phyloP scores from a whole-genome alignment of 2,113 vertebrate genomes.

The Neotoma lepida region DNA sequence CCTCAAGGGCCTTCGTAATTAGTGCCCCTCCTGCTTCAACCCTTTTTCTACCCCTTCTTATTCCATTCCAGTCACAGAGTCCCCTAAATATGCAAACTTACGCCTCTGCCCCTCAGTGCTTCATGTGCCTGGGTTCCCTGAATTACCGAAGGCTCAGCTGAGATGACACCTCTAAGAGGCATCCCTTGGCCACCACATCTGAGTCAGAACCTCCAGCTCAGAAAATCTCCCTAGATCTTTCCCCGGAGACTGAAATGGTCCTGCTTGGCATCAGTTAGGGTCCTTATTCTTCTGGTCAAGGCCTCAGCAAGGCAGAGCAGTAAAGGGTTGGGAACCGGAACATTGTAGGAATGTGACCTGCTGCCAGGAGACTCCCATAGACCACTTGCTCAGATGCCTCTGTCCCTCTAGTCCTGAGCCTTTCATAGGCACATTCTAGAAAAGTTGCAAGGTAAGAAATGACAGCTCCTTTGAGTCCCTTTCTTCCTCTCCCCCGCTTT shows the following conservation, averaged over 20 bases:
- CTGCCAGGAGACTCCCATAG: not conserved
- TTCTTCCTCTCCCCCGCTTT: not conserved
- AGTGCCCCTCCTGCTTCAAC: not conserved
- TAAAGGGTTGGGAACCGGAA: not conserved
- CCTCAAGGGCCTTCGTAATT: not conserved
- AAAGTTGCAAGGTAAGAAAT: constrained; percentile 28
- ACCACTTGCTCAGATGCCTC: not conserved
- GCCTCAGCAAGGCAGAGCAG: not conserved
- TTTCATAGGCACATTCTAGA: not conserved
- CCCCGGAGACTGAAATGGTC: not conserved
- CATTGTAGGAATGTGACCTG: not conserved
- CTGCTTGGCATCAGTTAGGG: not conserved
- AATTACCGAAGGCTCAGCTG: not conserved
- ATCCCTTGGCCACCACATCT: not conserved
- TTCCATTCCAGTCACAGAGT: not conserved
- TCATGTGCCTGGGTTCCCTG: not conserved
- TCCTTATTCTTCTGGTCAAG: not conserved
- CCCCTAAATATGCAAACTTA: not conserved
- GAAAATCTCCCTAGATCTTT: not conserved
- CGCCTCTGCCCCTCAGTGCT: not conserved
- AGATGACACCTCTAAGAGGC: not conserved
- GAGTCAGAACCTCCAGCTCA: not conserved
- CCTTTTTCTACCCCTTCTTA: not conserved
- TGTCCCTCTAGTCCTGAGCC: not conserved
- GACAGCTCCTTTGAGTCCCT: not conserved